Evolutionary conservation across 2,113 vertebrate species (phyloP), one percentile per base, ranked within the genome.

Genomic region (Lophochroa leadbeateri): DNA sequence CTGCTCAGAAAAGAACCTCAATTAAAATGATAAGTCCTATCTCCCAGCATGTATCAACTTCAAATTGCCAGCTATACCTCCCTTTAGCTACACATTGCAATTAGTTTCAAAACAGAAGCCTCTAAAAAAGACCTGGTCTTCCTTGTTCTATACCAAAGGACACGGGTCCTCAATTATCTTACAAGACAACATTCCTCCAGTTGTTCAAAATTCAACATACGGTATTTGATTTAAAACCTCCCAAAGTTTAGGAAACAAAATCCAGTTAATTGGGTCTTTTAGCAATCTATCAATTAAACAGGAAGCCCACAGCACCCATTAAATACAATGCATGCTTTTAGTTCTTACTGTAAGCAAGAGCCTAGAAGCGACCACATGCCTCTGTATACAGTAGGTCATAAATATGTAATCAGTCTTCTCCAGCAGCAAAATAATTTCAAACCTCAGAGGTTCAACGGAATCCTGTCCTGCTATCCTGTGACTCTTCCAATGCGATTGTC

Each of bases 1-100:
- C 86, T 2, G 2, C 68, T 86, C 63, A 74, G 68, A 71, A 79
- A 88, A 74, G 78, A 10, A 4, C 21, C 11, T 58, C 77, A 92
- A 92, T 95, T 93, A 78, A 95, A 90, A 70, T 17, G 6, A 2
- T 14, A 78, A 78, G 49, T 82, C 58, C 72, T 37, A 46, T 18
- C n/a, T 80, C 93, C 39, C 90, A 90, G 87, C 49, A 94, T 0
- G 27, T 80, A 65, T 20, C 43, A 83, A 23, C 50, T 64, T 70
- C 57, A 41, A 49, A 88, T 65, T 50, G 10, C 83, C 82, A 94
- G 25, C 49, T 87, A 29, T 43, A 37, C n/a, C 53, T 74, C 47
- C 8, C 14, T 17, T 82, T 58, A 85, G 87, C 70, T 70, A 63
- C 19, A 96, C 76, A 78, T 25, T 78, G 64, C 64, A 70, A 81